phyloP scores from a whole-genome alignment of 2,888 invertebrate genomes.

The Hermaeophaga mercurialis region DNA sequence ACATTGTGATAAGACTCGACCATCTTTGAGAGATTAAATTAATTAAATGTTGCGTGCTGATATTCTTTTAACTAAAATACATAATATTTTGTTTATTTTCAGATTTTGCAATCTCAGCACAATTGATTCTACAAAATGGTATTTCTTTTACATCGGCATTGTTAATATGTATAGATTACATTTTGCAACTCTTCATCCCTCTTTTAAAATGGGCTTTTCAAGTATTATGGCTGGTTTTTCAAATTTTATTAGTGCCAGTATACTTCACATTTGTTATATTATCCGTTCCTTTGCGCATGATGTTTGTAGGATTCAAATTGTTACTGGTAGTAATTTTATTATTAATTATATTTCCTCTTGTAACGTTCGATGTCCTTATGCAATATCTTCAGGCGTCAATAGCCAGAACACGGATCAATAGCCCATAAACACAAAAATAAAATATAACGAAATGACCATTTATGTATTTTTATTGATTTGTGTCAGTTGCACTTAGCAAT shows the following conservation, averaged over 20 bases:
- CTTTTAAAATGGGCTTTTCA: neutral
- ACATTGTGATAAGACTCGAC: no score
- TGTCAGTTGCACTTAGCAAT: no score
- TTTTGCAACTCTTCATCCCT: neutral
- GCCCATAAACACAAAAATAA: no score
- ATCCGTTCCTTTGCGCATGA: neutral
- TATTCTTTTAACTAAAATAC: no score
- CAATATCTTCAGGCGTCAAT: conserved; percentile 1
- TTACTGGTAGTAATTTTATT: neutral
- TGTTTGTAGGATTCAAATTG: conserved; percentile 1
- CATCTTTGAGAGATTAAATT: no score
- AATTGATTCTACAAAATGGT: neutral
- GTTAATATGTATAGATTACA: neutral
- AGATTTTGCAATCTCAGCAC: neutral
- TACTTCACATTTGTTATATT: conserved; percentile 4
- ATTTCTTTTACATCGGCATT: neutral
- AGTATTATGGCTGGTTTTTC: neutral
- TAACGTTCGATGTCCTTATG: conserved; percentile 8
- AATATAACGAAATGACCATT: no score
- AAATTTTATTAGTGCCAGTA: conserved; percentile 9
- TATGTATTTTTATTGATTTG: no score
- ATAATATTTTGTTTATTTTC: no score
- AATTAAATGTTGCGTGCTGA: no score
- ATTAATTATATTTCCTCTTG: neutral
- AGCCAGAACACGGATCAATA: conserved; percentile 1